phyloP scores from a whole-genome alignment of 2,888 invertebrate species.

The Drosophila niveifrons region DNA sequence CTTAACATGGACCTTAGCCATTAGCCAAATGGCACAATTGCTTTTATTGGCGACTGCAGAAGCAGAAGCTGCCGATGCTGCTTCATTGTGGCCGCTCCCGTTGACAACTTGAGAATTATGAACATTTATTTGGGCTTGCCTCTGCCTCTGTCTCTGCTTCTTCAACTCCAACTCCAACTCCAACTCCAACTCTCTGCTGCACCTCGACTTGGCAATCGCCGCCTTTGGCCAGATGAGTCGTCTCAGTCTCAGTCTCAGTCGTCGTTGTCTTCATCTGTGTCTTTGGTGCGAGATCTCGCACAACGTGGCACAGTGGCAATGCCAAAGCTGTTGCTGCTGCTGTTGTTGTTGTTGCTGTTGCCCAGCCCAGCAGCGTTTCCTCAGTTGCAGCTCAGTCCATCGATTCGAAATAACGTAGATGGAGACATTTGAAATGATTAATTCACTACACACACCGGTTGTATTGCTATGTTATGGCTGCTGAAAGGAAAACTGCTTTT shows the following conservation, averaged over 20 bases:
- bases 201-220: slow-evolving; percentile 44
- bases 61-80: slow-evolving; percentile 61
- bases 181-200: neutral
- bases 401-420: slow-evolving; percentile 4
- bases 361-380: slow-evolving; percentile 37
- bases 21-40: slow-evolving; percentile 80
- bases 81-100: slow-evolving; percentile 68
- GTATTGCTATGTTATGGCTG: neutral
- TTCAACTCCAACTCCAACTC: slow-evolving; percentile 6
- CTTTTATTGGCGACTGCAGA: slow-evolving; percentile 76
- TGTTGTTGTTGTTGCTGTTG: slow-evolving; percentile 8
- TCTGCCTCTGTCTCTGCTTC: slow-evolving; percentile 26
- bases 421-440: slow-evolving; percentile 16
- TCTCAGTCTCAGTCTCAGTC: slow-evolving; percentile 1
- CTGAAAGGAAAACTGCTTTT: neutral
- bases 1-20: slow-evolving; percentile 76
- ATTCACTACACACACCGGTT: neutral
- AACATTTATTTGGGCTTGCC: slow-evolving; percentile 83
- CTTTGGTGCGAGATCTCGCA: slow-evolving; percentile 66
- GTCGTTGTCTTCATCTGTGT: slow-evolving; percentile 36
- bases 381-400: slow-evolving; percentile 10
- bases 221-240: slow-evolving; percentile 44
- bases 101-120: slow-evolving; percentile 80
- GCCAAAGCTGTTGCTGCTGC: slow-evolving; percentile 14
- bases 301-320: slow-evolving; percentile 50